phyloP scores from a whole-genome alignment of 2,888 invertebrate genomes.

The Apamea sordens region DNA sequence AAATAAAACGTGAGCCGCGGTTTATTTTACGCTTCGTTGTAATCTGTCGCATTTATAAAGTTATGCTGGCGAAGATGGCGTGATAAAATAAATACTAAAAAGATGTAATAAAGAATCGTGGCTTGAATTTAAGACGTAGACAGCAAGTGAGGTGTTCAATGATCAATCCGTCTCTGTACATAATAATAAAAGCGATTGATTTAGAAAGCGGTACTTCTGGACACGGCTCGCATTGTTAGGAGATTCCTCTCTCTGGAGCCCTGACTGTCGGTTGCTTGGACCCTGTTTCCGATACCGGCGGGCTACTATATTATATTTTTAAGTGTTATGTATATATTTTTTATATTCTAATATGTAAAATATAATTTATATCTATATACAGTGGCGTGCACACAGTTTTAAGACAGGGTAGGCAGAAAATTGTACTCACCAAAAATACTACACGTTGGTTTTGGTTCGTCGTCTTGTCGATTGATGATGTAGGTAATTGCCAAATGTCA shows the following conservation, averaged over 20 bases:
- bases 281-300: neutral
- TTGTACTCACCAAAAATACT: too few species aligned
- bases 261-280: neutral
- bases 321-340: neutral
- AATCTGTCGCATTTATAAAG: conserved; percentile 20
- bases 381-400: too few species aligned
- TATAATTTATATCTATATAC: neutral
- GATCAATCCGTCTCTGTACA: neutral
- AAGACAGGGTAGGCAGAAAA: too few species aligned
- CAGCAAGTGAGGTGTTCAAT: neutral
- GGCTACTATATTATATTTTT: neutral
- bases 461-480: too few species aligned
- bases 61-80: neutral
- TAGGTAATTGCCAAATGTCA: too few species aligned
- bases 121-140: neutral
- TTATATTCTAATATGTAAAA: neutral
- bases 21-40: conserved; percentile 12
- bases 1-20: conserved; percentile 26
- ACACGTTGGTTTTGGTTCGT: too few species aligned
- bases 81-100: neutral
- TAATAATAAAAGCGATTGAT: neutral
- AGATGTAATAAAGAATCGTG: neutral
- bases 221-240: neutral
- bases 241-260: neutral
- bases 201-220: neutral